Evolutionary conservation across 1,140 invertebrate species (phyloP).

Genomic region (Drosophila willistoni): DNA sequence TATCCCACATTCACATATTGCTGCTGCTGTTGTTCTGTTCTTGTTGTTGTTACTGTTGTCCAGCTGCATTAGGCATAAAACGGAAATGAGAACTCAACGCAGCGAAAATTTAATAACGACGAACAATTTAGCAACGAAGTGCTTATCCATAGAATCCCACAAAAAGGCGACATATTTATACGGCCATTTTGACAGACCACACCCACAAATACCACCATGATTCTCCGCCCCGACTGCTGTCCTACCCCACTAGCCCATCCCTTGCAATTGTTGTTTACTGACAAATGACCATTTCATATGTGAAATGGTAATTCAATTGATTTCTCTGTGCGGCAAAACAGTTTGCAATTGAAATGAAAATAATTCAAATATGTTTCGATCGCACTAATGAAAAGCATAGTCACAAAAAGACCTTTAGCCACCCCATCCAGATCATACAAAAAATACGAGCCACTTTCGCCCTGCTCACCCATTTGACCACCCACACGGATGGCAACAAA

Average conservation of each 20-base stretch:
- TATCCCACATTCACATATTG: conserved; percentile 28
- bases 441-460: background rate
- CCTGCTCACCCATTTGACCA: too few species aligned
- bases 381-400: conserved; percentile 65
- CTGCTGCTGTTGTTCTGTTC: conserved; percentile 12
- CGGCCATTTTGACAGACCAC: conserved; percentile 76
- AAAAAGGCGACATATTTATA: conserved; percentile 73
- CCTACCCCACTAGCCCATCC: conserved; percentile 27
- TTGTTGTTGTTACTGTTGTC: conserved; percentile 36
- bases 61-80: conserved; percentile 77
- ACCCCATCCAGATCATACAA: background rate
- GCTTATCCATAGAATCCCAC: conserved; percentile 5
- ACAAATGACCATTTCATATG: conserved; percentile 81
- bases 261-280: conserved; percentile 74
- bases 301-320: conserved; percentile 81
- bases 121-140: conserved; percentile 67
- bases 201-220: conserved; percentile 15
- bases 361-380: conserved; percentile 77
- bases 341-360: conserved; percentile 81
- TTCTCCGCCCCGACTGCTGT: conserved; percentile 2
- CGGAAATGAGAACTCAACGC: conserved; percentile 80
- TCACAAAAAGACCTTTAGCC: background rate
- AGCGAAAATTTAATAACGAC: conserved; percentile 80
- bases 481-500: conserved; percentile 62
- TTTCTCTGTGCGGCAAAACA: conserved; percentile 62